phyloP scores from a whole-genome alignment of 2,797 vertebrate genomes.

The Capromys pilorides region DNA sequence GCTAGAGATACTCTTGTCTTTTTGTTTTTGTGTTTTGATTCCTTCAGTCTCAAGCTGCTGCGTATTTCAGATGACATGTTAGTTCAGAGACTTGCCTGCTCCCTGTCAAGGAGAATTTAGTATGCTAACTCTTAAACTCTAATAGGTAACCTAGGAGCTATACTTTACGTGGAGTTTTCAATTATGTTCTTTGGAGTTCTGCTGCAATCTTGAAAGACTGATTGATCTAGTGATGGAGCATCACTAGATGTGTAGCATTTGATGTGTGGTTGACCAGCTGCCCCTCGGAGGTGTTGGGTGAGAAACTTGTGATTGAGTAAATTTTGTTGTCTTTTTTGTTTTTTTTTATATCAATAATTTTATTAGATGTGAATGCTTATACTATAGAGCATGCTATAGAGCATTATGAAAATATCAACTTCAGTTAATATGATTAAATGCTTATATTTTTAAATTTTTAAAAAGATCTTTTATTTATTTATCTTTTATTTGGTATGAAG shows the following conservation, averaged over 20 bases:
- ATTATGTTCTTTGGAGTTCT: not conserved
- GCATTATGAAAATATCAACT: too few species aligned
- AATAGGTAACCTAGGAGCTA: not conserved
- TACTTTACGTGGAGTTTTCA: not conserved
- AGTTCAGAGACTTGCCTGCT: constrained; percentile 9
- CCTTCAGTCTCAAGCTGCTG: not conserved
- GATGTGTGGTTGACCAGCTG: not conserved
- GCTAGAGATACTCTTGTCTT: not conserved
- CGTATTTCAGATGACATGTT: not conserved
- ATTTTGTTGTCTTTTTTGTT: too few species aligned
- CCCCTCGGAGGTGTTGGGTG: too few species aligned
- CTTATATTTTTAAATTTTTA: too few species aligned
- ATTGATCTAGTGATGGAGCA: not conserved
- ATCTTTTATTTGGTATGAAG: too few species aligned
- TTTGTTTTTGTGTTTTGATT: not conserved
- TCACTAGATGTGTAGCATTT: not conserved
- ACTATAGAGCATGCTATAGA: too few species aligned
- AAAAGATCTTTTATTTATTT: too few species aligned
- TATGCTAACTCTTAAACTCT: not conserved
- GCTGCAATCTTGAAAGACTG: not conserved
- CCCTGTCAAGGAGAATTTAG: not conserved
- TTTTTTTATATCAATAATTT: too few species aligned
- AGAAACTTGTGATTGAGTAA: not conserved
- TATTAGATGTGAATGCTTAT: too few species aligned
- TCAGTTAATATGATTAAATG: too few species aligned